These are phyloP conservation scores for Meiosimyza decipiens DNA, from an alignment of 2,888 invertebrate species.

Conservation along the genomic window DNA sequence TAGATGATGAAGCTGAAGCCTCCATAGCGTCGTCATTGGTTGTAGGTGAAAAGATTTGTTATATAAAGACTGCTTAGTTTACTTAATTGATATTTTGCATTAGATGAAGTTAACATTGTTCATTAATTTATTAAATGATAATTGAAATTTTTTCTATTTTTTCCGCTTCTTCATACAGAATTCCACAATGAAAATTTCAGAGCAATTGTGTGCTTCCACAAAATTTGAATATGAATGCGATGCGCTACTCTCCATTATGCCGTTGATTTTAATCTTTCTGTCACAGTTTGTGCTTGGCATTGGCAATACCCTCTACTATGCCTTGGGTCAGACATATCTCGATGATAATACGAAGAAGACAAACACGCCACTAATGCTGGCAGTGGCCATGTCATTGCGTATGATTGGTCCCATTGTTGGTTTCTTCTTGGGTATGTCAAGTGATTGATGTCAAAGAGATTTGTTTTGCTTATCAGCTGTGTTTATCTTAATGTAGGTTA, in stretches of 20 bases:
- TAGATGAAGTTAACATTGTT: slow-evolving; percentile 24
- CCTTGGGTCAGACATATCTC: slow-evolving; percentile 75
- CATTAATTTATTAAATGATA: slow-evolving; percentile 24
- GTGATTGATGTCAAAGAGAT: neutral
- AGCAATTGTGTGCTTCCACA: slow-evolving; percentile 53
- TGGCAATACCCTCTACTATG: slow-evolving; percentile 75
- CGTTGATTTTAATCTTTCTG: slow-evolving; percentile 72
- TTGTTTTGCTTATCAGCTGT: neutral
- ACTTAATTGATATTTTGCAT: slow-evolving; percentile 16
- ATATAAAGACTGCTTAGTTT: slow-evolving; percentile 3
- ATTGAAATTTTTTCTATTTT: neutral
- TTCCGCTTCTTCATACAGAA: slow-evolving; percentile 46
- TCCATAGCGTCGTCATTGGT: slow-evolving; percentile 45
- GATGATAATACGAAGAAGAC: slow-evolving; percentile 77
- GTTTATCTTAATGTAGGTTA: slow-evolving; percentile 51
- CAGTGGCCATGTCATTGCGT: slow-evolving; percentile 64
- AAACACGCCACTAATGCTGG: slow-evolving; percentile 72
- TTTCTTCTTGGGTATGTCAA: slow-evolving; percentile 68
- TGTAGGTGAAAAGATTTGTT: slow-evolving; percentile 51
- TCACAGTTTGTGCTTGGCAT: slow-evolving; percentile 78
- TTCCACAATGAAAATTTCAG: slow-evolving; percentile 45
- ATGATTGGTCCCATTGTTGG: slow-evolving; percentile 71
- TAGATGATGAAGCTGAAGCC: slow-evolving; percentile 44
- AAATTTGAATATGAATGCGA: slow-evolving; percentile 66
- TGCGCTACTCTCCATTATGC: slow-evolving; percentile 67